Evolutionary conservation across 2,797 vertebrate genomes (phyloP).

Genomic region (Clarias pachynema): DNA sequence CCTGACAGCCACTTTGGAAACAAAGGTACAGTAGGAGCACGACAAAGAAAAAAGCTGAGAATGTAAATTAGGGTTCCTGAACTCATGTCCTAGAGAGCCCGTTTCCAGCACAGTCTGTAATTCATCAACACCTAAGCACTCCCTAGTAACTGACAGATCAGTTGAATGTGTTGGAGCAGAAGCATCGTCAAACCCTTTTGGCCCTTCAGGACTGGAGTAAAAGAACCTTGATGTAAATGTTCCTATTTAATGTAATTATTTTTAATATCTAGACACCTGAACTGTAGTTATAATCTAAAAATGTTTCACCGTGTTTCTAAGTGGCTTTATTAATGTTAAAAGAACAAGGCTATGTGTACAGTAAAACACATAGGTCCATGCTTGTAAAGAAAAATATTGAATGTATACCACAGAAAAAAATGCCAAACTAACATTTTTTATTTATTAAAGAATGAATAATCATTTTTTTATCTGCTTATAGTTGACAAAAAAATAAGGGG

Average conservation of each 20-base stretch:
- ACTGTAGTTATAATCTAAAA: not conserved
- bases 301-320: not conserved
- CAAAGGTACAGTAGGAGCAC: slow-evolving; percentile 75
- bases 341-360: not conserved
- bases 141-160: too few relatives aligned
- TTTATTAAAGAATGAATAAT: not conserved
- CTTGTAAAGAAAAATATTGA: not conserved
- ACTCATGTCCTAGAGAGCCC: too few relatives aligned
- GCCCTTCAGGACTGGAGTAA: too few relatives aligned
- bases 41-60: not conserved
- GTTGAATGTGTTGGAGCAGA: too few relatives aligned
- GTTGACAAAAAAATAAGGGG: not conserved
- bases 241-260: not conserved
- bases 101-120: too few relatives aligned
- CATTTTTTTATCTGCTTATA: not conserved
- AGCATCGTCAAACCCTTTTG: too few relatives aligned
- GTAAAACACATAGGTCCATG: not conserved
- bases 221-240: not conserved
- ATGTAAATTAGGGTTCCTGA: not conserved
- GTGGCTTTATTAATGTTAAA: not conserved
- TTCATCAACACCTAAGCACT: too few relatives aligned
- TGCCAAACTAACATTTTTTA: not conserved
- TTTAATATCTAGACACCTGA: not conserved
- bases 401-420: not conserved
- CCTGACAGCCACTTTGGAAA: slow-evolving; percentile 80